A percentile compares a stretch with the other conserved stretches of the same genome.
These are phyloP conservation scores for Oppia nitens DNA, from an alignment of 1,140 invertebrate genomes.

Conservation along the genomic window DNA sequence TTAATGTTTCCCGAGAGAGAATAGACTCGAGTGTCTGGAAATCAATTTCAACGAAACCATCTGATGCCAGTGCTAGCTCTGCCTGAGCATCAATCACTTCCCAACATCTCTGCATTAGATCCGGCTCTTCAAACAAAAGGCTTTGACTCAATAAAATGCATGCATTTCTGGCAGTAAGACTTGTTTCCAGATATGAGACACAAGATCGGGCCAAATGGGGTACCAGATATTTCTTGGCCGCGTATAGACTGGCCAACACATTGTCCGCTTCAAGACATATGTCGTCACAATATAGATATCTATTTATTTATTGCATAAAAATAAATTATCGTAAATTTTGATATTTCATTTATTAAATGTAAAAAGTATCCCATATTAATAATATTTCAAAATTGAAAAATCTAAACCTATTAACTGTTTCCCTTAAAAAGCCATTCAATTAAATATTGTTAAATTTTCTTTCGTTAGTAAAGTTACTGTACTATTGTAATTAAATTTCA, in stretches of 20 bases:
- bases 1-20: slow-evolving; percentile 66
- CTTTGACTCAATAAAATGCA: slow-evolving; percentile 77
- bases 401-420: too few relatives aligned
- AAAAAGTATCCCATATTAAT: too few relatives aligned
- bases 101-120: slow-evolving; percentile 82
- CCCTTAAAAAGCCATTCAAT: too few relatives aligned
- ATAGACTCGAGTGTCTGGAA: slow-evolving; percentile 71
- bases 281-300: slow-evolving; percentile 92
- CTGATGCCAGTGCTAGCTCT: slow-evolving; percentile 78
- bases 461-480: too few relatives aligned
- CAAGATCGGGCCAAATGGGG: slow-evolving; percentile 73
- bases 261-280: slow-evolving; percentile 77
- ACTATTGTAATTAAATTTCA: too few relatives aligned
- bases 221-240: slow-evolving; percentile 83
- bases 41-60: slow-evolving; percentile 80
- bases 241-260: slow-evolving; percentile 70
- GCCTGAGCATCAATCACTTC: slow-evolving; percentile 84
- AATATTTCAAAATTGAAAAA: too few relatives aligned
- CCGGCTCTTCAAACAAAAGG: slow-evolving; percentile 73
- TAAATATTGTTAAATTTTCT: too few relatives aligned
- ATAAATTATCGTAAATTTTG: too few relatives aligned
- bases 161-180: slow-evolving; percentile 76
- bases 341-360: too few relatives aligned
- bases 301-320: too few relatives aligned
- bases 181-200: slow-evolving; percentile 78